phyloP scores from a whole-genome alignment of 2,113 vertebrate species.

The Deroptyus accipitrinus region DNA sequence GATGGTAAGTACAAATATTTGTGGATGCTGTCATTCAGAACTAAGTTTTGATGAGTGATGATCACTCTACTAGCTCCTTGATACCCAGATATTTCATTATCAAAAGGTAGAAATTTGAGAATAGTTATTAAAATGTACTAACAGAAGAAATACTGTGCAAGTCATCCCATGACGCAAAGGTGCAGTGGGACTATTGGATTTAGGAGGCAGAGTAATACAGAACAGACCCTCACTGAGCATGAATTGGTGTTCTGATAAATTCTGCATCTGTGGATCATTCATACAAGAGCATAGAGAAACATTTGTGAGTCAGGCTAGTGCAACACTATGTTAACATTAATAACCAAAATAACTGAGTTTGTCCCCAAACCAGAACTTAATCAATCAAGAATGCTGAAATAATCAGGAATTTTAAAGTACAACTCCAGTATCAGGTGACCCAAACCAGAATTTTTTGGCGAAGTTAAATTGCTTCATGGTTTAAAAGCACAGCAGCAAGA shows the following conservation, averaged over 20 bases:
- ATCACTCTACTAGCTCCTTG: background rate
- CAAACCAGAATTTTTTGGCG: background rate
- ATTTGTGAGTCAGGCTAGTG: background rate
- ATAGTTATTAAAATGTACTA: background rate
- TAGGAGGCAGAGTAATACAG: background rate
- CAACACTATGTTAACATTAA: background rate
- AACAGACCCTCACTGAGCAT: background rate
- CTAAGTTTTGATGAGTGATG: background rate
- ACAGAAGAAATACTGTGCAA: background rate
- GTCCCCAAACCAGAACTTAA: background rate
- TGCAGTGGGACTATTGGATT: background rate
- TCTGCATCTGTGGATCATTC: background rate
- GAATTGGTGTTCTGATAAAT: background rate
- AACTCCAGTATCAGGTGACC: background rate
- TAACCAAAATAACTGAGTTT: background rate
- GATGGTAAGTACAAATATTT: slow-evolving; percentile 32
- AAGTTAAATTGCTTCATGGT: background rate
- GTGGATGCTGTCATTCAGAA: background rate
- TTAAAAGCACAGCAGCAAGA: background rate
- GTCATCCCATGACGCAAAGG: background rate
- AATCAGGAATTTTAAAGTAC: background rate
- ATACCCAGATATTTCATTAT: background rate
- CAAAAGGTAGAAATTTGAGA: background rate
- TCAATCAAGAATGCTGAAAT: background rate
- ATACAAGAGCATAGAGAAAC: background rate